These are phyloP conservation scores for Cuculus canorus DNA, from an alignment of 2,797 vertebrate species.

Conservation along the genomic window DNA sequence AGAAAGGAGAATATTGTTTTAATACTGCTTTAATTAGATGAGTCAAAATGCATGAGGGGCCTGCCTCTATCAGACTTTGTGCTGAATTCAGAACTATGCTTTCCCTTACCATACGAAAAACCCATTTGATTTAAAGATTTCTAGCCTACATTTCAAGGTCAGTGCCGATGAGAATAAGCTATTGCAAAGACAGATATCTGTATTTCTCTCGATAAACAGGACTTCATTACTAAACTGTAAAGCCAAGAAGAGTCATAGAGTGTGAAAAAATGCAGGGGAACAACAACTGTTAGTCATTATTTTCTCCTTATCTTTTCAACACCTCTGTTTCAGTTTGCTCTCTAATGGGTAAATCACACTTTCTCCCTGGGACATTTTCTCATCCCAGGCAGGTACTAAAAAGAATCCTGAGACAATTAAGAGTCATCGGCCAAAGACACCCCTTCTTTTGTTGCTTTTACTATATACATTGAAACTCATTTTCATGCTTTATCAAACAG, in stretches of 20 bases:
- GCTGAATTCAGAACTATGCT: background rate
- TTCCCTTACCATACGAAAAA: background rate
- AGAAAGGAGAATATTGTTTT: background rate
- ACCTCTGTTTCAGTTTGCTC: constrained; percentile 54
- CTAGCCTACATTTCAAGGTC: background rate
- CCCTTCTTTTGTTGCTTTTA: background rate
- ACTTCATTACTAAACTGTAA: background rate
- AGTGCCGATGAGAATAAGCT: background rate
- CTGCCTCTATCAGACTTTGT: background rate
- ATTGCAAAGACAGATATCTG: background rate
- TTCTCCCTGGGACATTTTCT: constrained; percentile 43
- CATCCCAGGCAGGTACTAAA: constrained; percentile 13
- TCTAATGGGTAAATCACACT: constrained; percentile 62
- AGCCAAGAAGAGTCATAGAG: background rate
- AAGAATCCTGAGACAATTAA: constrained; percentile 12
- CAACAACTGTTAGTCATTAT: constrained; percentile 64
- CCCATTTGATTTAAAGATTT: background rate
- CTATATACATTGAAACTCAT: background rate
- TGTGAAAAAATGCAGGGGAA: constrained; percentile 35
- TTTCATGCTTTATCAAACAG: background rate
- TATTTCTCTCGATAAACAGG: constrained; percentile 11
- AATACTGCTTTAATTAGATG: background rate
- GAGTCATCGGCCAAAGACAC: background rate
- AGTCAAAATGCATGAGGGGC: background rate
- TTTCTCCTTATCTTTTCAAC: constrained; percentile 56